These are phyloP conservation scores for Salvator merianae DNA, from an alignment of 2,113 vertebrate species.

Conservation along the genomic window DNA sequence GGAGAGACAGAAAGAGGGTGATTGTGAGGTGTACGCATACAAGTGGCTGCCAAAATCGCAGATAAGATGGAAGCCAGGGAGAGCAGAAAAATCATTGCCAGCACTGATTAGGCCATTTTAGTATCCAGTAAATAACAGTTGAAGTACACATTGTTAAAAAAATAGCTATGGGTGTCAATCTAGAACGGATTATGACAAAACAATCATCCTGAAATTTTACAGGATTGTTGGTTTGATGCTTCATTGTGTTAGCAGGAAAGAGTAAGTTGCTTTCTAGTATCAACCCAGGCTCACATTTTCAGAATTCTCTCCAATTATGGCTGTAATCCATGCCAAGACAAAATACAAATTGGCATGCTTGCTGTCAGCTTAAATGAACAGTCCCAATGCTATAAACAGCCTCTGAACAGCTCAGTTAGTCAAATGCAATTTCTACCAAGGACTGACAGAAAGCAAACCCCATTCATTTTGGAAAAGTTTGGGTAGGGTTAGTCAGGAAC, in stretches of 20 bases:
- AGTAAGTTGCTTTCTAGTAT: background rate
- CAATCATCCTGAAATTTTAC: slow-evolving; percentile 5
- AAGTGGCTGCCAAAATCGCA: slow-evolving; percentile 52
- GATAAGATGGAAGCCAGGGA: slow-evolving; percentile 33
- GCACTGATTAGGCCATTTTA: slow-evolving; percentile 30
- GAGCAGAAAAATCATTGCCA: slow-evolving; percentile 45
- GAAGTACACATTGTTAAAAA: slow-evolving; percentile 34
- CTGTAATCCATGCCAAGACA: slow-evolving; percentile 21
- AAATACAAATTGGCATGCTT: background rate
- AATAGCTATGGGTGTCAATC: slow-evolving; percentile 26
- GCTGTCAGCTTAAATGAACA: slow-evolving; percentile 18
- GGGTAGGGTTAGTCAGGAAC: background rate
- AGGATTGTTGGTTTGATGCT: background rate
- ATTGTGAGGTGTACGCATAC: slow-evolving; percentile 33
- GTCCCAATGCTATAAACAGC: background rate
- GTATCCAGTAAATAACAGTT: slow-evolving; percentile 43
- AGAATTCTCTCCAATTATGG: background rate
- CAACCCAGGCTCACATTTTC: background rate
- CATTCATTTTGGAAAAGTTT: background rate
- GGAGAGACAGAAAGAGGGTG: slow-evolving; percentile 28
- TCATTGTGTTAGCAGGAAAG: background rate
- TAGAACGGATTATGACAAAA: slow-evolving; percentile 11
- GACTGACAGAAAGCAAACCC: background rate
- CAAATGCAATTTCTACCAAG: background rate
- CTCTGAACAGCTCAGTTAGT: background rate